Conservation (phyloP, 2,888 invertebrate genomes). For the Erebia palarica region DNA sequence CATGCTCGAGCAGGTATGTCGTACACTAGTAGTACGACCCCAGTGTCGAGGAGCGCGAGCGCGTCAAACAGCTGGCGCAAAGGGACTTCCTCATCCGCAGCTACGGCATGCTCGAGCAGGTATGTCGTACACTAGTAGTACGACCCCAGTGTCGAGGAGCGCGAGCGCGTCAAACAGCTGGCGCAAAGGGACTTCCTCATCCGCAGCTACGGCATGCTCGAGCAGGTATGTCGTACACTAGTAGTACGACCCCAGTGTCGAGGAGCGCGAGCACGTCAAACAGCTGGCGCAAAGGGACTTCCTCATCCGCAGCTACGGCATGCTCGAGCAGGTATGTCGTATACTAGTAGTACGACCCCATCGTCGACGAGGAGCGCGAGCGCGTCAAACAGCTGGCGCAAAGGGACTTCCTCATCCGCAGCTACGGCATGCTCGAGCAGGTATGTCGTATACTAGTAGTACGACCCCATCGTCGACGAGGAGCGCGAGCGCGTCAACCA, state of each 20-base stretch:
- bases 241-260: slow-evolving; percentile 80
- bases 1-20: slow-evolving; percentile 82
- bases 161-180: slow-evolving; percentile 84
- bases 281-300: slow-evolving; percentile 86
- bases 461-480: slow-evolving; percentile 85
- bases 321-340: slow-evolving; percentile 81
- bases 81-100: slow-evolving; percentile 87
- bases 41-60: slow-evolving; percentile 88
- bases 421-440: slow-evolving; percentile 86
- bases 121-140: neutral
- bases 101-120: slow-evolving; percentile 86
- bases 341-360: slow-evolving; percentile 64
- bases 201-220: slow-evolving; percentile 86
- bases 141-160: slow-evolving; percentile 86
- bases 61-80: slow-evolving; percentile 84
- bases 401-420: slow-evolving; percentile 86
- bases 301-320: slow-evolving; percentile 86
- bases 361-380: slow-evolving; percentile 88
- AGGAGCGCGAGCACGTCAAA: slow-evolving; percentile 87
- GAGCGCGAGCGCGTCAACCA: slow-evolving; percentile 86
- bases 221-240: slow-evolving; percentile 64
- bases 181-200: slow-evolving; percentile 87
- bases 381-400: slow-evolving; percentile 85
- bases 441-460: slow-evolving; percentile 41
- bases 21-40: slow-evolving; percentile 57